Evolutionary conservation across 2,888 invertebrate genomes (phyloP), one percentile per base, ranked within the genome.

Genomic region (Alloplasta piceator): DNA sequence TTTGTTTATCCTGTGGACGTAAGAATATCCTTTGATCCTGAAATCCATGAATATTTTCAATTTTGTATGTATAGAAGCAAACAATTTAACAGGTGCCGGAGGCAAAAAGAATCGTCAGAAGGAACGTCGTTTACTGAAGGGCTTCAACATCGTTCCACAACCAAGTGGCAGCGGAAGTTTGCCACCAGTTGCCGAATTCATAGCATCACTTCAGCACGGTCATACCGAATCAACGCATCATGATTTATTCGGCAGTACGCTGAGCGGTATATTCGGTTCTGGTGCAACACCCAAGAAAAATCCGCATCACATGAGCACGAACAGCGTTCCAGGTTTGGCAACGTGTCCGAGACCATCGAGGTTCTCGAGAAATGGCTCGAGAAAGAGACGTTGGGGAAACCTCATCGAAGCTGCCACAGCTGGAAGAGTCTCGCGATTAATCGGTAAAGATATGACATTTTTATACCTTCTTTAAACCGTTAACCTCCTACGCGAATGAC

Each of bases 21-120:
- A 26, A 26, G 1, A 26, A 1, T 26, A 26, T 26, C 26, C 26
- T 1, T 26, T 26, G 26, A 26, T 26, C 26, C 26, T 26, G 26
- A 26, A 2, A 26, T 3, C 26, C 3, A 26, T 26, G 26, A 26
- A 26, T 26, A 26, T 26, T 26, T 3, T 26, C 38, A 58, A 38
- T 26, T 12, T 64, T 1, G 26, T 26, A 26, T 26, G 26, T 26
- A 26, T 26, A 26, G 52, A 52, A 52, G 71, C 60, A 64, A 71
- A 66, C 70, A 74, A 78, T 82, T 61, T 67, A n/a, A 81, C 91
- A 96, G 97, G 96, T 89, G 96, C 97, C 82, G 97, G 98, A 84
- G 98, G 98, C 74, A 98, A 98, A 93, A 98, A 98, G 93, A 98
- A 98, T 91, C 95, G 98, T 0, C 98, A 98, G 92, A 97, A 98